Percentiles rank a stretch among this genome's conserved stretches.
Conservation (phyloP, 2,113 vertebrate species). For the Bombycilla garrulus region DNA sequence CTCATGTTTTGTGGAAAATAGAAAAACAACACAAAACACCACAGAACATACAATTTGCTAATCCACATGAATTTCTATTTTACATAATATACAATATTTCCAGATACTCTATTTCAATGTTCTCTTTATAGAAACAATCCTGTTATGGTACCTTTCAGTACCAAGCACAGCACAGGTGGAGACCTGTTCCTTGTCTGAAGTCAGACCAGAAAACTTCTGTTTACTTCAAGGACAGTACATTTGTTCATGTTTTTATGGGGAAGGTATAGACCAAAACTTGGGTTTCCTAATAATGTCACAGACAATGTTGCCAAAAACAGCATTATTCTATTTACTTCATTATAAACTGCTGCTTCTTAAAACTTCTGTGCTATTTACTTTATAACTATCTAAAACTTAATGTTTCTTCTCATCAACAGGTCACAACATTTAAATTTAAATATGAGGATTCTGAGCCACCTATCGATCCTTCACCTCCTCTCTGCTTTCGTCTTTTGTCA, state of each 20-base stretch:
- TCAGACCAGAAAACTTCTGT: background rate
- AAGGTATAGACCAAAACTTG: background rate
- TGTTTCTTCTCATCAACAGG: constrained; percentile 55
- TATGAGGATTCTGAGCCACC: constrained; percentile 62
- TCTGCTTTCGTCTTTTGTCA: constrained; percentile 68
- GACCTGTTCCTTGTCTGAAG: background rate
- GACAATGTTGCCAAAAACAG: background rate
- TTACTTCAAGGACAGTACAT: background rate
- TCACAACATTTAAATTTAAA: background rate
- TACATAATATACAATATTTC: background rate
- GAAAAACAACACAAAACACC: background rate
- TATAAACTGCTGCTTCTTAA: background rate
- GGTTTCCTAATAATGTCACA: background rate
- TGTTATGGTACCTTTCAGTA: background rate
- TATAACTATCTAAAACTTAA: background rate
- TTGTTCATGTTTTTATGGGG: background rate
- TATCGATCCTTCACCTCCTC: constrained; percentile 54
- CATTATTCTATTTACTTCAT: background rate
- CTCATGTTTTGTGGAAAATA: background rate
- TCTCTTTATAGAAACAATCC: background rate
- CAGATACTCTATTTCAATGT: background rate
- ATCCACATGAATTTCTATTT: background rate
- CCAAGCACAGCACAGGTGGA: background rate
- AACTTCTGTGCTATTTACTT: background rate
- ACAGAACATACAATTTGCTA: background rate